Evolutionary conservation across 2,113 vertebrate genomes (phyloP), one percentile per base, ranked within the genome.

Genomic region (Upupa epops): DNA sequence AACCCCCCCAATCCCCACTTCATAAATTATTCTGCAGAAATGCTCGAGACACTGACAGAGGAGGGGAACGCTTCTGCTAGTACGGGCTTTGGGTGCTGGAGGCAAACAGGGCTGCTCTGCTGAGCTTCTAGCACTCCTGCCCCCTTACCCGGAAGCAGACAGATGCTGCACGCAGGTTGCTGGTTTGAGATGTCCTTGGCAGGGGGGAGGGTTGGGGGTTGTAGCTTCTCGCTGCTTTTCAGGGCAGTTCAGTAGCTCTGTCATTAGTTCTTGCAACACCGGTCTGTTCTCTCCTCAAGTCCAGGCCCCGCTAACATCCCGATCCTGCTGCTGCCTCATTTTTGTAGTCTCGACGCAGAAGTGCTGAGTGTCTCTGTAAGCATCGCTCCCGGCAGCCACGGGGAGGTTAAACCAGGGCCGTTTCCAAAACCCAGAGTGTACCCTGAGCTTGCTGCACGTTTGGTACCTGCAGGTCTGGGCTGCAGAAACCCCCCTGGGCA

Each of bases 11-110:
- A 52, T 11, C 45, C 63, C 31, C 32, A 32, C 64, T 90, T 52
- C 94, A 94, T 96, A 94, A 96, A 82, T 97, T 94, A 96, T 79
- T 72, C 83, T 92, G 71, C 93, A 95, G 92, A 93, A 94, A 85
- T 70, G 71, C 80, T 94, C 61, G 89, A 92, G 78, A 94, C 90
- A 82, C 87, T 88, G 87, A 79, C 51, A 52, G 24, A 45, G 20
- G n/a, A 51, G 79, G 92, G 77, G 17, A 75, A 32, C 54, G 8
- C 83, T 70, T 73, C 31, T 54, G 61, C 92, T 90, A 5, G 58
- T 76, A 61, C 48, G n/a, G 93, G 71, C 88, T 85, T 83, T 55
- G 70, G 91, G 91, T 86, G 86, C 68, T 81, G 14, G 64, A n/a
- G 65, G 2, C 8, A 21, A 49, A 58, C 29, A 16, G 29, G 14